Conservation (phyloP, 2,888 invertebrate species). For the Apodemia duryi region DNA sequence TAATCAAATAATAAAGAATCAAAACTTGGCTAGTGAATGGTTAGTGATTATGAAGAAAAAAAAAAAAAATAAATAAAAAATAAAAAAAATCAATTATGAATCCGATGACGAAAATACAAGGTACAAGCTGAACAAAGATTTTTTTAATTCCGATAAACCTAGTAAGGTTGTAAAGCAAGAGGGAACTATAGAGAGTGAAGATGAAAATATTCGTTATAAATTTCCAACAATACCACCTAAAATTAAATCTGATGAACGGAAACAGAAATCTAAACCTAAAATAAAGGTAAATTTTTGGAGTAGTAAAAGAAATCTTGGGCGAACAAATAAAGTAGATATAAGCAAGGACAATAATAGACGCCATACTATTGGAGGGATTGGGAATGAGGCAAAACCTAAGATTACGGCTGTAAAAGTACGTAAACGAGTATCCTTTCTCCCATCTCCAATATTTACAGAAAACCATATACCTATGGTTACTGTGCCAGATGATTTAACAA, state of each 20-base stretch:
- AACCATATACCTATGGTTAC: constrained; percentile 73
- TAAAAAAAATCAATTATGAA: constrained; percentile 51
- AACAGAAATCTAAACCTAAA: constrained; percentile 56
- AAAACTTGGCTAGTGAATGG: constrained; percentile 1
- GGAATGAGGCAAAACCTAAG: constrained; percentile 47
- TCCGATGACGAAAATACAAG: constrained; percentile 67
- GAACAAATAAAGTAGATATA: constrained; percentile 44
- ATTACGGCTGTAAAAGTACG: constrained; percentile 52
- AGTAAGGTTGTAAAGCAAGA: constrained; percentile 36
- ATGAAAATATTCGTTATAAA: constrained; percentile 59
- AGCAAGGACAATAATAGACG: constrained; percentile 46
- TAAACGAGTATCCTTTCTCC: constrained; percentile 67
- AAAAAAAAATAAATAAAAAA: constrained; percentile 38
- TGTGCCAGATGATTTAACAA: constrained; percentile 72
- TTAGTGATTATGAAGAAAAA: constrained; percentile 44
- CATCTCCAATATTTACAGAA: constrained; percentile 64
- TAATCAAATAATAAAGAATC: too few species aligned
- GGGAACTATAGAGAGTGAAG: constrained; percentile 44
- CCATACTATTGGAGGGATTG: constrained; percentile 50
- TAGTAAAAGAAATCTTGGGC: constrained; percentile 48
- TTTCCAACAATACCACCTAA: constrained; percentile 50
- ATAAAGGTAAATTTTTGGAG: constrained; percentile 75
- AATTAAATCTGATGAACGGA: constrained; percentile 45
- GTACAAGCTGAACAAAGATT: constrained; percentile 61
- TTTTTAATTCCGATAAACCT: constrained; percentile 40